Evolutionary conservation across 2,888 invertebrate genomes (phyloP), one percentile per base, ranked within the genome.

Genomic region (Apotomis betuletana): DNA sequence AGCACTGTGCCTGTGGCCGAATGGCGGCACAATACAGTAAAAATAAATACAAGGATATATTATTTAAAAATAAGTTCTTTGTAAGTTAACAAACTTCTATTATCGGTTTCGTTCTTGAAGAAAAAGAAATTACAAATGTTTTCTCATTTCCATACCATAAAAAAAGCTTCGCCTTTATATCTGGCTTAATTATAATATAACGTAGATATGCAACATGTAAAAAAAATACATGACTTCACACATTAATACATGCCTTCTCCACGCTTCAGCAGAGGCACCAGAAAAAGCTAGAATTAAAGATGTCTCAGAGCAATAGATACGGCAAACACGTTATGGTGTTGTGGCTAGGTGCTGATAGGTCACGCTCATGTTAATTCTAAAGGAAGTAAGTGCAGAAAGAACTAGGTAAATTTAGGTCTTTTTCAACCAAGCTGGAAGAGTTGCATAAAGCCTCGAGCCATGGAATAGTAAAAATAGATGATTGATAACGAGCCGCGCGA

Each of bases 401-500:
- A 57, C 4, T n/a, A 15, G n/a, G 46, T 15, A 57, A 54, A 65
- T 46, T 65, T 65, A 65, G 55, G 65, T n/a, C 55, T 51, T 67
- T 49, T 59, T 51, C 13, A 3, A 59, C 13, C 27, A 12, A 51
- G 38, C 49, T 58, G 58, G 57, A 46, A 67, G 58, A 59, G 67
- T 72, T 72, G 72, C 68, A 72, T 72, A 72, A 72, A 68, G 62
- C 55, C 61, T 62, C 61, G 38, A 52, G 61, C 65, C 27, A 62
- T 51, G 67, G 64, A 71, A 67, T 68, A 68, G 70, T 75, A 90
- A 87, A 90, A 88, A 85, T 86, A 85, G 81, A 87, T 91, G 90
- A 92, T 90, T 90, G 90, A 91, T 91, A 90, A 88, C 82, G 85
- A 86, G 81, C 80, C 70, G 67, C 62, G 75, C 74, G 82, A 83